Base-by-base conservation (phyloP, 2,113 vertebrate genomes). In the Microcebus griseorufus region DNA sequence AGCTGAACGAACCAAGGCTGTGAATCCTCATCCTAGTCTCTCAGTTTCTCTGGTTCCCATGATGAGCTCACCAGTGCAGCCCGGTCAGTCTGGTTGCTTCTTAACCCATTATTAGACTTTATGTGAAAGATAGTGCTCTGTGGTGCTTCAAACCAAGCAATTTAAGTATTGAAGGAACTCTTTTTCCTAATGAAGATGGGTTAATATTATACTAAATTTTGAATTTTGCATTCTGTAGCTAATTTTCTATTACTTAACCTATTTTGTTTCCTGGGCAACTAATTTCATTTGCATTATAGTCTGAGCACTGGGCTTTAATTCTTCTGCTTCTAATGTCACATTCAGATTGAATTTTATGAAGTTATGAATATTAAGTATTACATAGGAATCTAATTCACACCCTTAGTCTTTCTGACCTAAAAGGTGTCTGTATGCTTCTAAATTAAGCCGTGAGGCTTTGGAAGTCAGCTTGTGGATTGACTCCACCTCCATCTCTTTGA, bases 11-110 rank as follows among this genome's bases (percentile, higher is more conserved):
- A 78, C 34, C 62, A 80, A 90, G 93, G 20, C 91, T 75, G 67
- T 83, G 78, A 85, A 9, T 70, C 96, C 89, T 79, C 55, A 58
- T 62, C 92, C 76, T 3, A 11, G 39, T 17, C 96, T 37, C 16
- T 25, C 42, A 48, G 23, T 51, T 84, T 83, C 80, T 95, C 84
- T 58, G 79, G 29, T 95, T 96, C 79, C 90, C 98, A 97, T 88
- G 80, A 99, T 99, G 99, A 99, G 98, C 97, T 99, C 99, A 17
- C 98, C 98, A 92, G 98, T 98, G 86, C 98, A 98, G 83, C 98
- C 99, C 83, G 99, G 99, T 99, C 90, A 98, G 99, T 98, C 88
- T 91, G 80, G 23, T 95, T 94, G 62, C 48, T 84, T 89, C 58
- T 27, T 95, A 64, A 55, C 9, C 48, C 25, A 42, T 39, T 85